These are phyloP conservation scores for Mormyrus lacerda DNA, from an alignment of 2,113 vertebrate genomes.

Conservation along the genomic window DNA sequence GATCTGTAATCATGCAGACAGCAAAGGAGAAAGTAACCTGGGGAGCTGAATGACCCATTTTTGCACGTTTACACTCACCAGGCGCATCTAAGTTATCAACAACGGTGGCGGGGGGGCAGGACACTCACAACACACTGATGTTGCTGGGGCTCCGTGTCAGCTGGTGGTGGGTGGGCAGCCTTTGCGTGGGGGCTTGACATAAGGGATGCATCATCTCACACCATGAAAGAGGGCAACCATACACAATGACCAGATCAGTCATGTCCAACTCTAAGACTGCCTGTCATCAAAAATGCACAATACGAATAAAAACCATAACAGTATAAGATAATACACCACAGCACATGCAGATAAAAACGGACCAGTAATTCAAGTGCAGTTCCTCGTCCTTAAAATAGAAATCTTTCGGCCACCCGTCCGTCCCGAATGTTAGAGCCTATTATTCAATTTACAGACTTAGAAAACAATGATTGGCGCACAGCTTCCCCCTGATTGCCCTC, in stretches of 20 bases:
- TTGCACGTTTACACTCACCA: neutral
- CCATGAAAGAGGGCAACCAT: neutral
- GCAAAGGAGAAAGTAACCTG: neutral
- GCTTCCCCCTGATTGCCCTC: conserved; percentile 39
- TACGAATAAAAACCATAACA: neutral
- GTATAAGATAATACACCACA: neutral
- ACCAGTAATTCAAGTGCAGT: neutral
- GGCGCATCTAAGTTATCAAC: neutral
- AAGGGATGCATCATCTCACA: neutral
- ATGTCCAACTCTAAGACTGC: neutral
- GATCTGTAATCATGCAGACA: neutral
- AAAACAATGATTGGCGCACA: conserved; percentile 23
- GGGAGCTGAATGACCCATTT: neutral
- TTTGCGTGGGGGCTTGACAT: neutral
- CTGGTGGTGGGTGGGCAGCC: neutral
- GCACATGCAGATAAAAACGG: neutral
- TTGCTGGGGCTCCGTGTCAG: neutral
- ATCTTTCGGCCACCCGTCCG: neutral
- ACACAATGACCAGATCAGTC: neutral
- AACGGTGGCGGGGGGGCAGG: neutral
- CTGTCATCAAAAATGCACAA: neutral
- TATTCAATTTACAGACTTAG: conserved; percentile 53
- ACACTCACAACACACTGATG: neutral
- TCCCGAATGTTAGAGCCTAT: conserved; percentile 39
- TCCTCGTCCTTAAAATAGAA: neutral